Conservation (phyloP, 2,888 invertebrate genomes). For the Dione juno region DNA sequence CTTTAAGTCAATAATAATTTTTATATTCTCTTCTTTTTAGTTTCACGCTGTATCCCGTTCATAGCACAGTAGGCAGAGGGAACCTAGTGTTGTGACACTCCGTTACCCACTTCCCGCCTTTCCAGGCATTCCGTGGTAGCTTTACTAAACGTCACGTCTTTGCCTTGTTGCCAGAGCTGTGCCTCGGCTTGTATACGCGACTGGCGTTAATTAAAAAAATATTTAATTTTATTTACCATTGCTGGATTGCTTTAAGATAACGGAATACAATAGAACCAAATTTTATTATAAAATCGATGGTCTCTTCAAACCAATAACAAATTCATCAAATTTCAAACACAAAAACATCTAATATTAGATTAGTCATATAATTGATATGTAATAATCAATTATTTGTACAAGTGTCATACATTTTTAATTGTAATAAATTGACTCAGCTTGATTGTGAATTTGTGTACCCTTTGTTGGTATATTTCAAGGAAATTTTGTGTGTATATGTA, state of each 20-base stretch:
- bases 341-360: conserved; percentile 13
- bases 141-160: not conserved
- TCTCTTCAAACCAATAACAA: not conserved
- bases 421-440: conserved; percentile 9
- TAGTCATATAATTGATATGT: not conserved
- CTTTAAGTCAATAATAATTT: too few species aligned
- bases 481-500: not conserved
- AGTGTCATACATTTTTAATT: not conserved
- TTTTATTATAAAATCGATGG: not conserved
- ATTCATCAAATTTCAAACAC: not conserved
- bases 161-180: not conserved
- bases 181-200: too few species aligned
- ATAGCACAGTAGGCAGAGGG: not conserved
- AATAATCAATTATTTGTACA: conserved; percentile 11
- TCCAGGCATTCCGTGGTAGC: too few species aligned
- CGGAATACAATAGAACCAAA: not conserved
- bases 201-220: not conserved
- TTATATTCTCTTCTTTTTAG: not conserved
- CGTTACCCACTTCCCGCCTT: not conserved
- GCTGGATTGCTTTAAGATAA: too few species aligned
- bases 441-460: not conserved
- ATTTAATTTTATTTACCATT: too few species aligned
- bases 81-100: not conserved
- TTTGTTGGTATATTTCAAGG: not conserved
- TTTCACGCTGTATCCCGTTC: not conserved